A percentile compares a stretch with the other conserved stretches of the same genome.
These are phyloP conservation scores for Oceanodroma leucorhoa DNA, from an alignment of 2,797 vertebrate genomes.

Conservation along the genomic window DNA sequence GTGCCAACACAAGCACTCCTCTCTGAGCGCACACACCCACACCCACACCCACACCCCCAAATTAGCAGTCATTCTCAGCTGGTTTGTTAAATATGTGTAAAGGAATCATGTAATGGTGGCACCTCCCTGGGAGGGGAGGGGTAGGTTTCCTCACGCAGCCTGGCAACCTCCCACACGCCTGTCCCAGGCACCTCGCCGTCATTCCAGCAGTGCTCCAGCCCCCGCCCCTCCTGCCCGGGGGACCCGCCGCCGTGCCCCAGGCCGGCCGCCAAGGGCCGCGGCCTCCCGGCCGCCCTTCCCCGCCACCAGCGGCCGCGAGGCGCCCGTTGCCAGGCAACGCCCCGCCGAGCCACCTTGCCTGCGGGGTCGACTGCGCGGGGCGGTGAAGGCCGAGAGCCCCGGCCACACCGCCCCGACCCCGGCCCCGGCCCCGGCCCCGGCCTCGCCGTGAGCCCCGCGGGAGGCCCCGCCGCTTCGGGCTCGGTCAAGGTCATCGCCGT, in stretches of 20 bases:
- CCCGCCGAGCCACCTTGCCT: accelerated
- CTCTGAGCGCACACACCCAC: too few relatives aligned
- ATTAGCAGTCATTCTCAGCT: background rate
- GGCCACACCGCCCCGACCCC: too few relatives aligned
- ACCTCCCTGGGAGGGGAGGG: too few relatives aligned
- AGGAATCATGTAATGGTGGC: accelerated
- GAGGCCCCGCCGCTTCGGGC: accelerated
- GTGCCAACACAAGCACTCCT: background rate
- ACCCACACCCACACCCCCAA: too few relatives aligned
- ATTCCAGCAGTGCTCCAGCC: accelerated
- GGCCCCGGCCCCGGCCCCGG: background rate
- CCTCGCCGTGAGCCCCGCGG: accelerated
- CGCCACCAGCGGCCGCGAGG: accelerated
- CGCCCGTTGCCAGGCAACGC: background rate
- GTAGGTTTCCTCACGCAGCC: background rate
- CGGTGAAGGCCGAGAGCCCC: background rate
- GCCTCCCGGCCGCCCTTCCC: background rate
- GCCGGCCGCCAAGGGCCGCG: too few relatives aligned
- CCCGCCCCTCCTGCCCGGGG: accelerated
- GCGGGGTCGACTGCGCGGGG: too few relatives aligned
- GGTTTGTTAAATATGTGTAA: accelerated
- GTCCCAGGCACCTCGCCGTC: accelerated
- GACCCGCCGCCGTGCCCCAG: accelerated
- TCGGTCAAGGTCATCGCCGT: background rate
- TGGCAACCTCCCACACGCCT: background rate